Percentiles rank a stretch among this genome's conserved stretches.
phyloP scores from a whole-genome alignment of 2,113 vertebrate genomes.

The Myotis davidii region DNA sequence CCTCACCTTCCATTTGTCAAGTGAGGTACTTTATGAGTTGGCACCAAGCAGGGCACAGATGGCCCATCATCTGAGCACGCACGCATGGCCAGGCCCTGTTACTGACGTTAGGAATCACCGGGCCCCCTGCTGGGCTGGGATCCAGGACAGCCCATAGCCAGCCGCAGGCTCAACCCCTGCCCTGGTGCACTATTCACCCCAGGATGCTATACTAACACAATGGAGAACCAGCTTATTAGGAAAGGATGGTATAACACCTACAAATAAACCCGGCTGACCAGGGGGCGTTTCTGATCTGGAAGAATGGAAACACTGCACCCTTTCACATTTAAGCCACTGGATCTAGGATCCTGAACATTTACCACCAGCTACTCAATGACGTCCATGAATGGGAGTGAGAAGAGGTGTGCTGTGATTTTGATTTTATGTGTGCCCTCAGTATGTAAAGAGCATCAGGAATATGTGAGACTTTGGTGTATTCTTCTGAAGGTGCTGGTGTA shows the following conservation, averaged over 20 bases:
- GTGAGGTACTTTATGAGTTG: constrained; percentile 41
- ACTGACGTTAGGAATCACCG: constrained; percentile 48
- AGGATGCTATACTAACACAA: constrained; percentile 65
- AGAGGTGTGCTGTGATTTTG: not conserved
- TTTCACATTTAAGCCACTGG: not conserved
- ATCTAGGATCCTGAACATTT: not conserved
- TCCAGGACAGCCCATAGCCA: constrained; percentile 24
- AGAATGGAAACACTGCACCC: not conserved
- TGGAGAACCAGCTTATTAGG: constrained; percentile 12
- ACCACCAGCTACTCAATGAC: not conserved
- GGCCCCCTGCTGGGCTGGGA: not conserved
- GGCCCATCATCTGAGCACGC: not conserved
- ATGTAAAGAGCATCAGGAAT: not conserved
- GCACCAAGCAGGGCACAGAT: not conserved
- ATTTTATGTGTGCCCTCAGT: not conserved
- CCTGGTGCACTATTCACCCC: constrained; percentile 54
- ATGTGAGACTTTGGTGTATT: not conserved
- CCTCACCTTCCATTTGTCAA: constrained; percentile 50
- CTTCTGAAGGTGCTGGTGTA: not conserved
- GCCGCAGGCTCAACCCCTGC: not conserved
- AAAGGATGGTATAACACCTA: constrained; percentile 13
- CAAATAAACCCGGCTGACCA: constrained; percentile 62
- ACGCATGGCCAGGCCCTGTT: constrained; percentile 45
- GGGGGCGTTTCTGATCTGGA: no score
- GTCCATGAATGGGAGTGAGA: not conserved